Base-by-base conservation (phyloP, 2,113 vertebrate genomes). In the Mohoua ochrocephala region DNA sequence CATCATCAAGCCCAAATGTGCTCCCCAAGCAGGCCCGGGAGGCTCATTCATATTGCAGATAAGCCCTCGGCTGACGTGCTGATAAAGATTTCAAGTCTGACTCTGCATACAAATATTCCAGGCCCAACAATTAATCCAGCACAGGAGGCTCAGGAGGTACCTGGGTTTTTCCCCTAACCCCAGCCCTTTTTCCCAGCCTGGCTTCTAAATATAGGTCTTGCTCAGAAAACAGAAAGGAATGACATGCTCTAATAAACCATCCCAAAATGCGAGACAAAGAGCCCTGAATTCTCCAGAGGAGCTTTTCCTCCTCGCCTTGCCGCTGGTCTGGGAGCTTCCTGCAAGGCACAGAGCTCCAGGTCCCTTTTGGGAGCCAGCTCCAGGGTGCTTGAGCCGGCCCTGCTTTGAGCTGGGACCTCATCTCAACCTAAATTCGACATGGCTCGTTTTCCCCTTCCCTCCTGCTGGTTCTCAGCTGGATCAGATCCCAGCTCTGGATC, bases 31-130 rank as follows among this genome's bases (percentile, higher is more conserved):
- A 71, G 61, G 70, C 86, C 84, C n/a, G 59, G 59, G 75, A 96
- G 84, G 45, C 81, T 95, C 89, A 95, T 85, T 95, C 88, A 68
- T 88, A 83, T 78, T 87, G 83, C 90, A 89, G 93, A 91, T 91
- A 89, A 93, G 83, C 75, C 93, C 93, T 56, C 11, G 2, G 84
- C 93, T 84, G 95, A 81, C 57, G 1, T 21, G 50, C 86, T 84
- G 96, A 92, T 91, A 69, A 88, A 94, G 92, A 94, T 83, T 95
- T 88, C 77, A 24, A 79, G 93, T 69, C 81, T 92, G 94, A 79
- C 90, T 89, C 91, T 56, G 93, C 89, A 96, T 93, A 91, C 74
- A 41, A 85, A 95, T 67, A 64, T 70, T 53, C 71, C 92, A 84
- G 56, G 63, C 21, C 33, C 67, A 67, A 26, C 68, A 91, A 85